Evolutionary conservation across 1,140 invertebrate genomes (phyloP).

Genomic region (Pseudobourletiella spinata): DNA sequence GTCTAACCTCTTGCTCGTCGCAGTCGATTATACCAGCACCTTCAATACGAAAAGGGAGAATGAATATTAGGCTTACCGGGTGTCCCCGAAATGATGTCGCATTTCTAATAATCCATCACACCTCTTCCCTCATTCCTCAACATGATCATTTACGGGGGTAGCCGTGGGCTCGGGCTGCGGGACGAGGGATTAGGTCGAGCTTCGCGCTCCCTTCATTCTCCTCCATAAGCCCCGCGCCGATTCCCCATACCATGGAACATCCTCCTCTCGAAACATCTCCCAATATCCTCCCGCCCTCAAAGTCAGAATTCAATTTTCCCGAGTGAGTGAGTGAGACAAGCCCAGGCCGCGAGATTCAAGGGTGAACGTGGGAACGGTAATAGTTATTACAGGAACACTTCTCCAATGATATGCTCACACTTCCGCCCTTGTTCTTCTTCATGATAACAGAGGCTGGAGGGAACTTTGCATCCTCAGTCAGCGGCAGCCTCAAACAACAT

Average conservation of each 20-base stretch:
- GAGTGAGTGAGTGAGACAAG: not conserved
- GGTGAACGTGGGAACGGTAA: not conserved
- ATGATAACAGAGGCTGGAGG: no score
- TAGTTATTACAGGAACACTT: no score
- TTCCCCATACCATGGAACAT: no score
- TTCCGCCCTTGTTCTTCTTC: no score
- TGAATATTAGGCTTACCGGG: no score
- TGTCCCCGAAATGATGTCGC: not conserved
- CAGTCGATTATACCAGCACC: constrained; percentile 17
- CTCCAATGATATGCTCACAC: no score
- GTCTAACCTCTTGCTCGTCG: constrained; percentile 60
- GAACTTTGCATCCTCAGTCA: no score
- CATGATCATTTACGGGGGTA: not conserved
- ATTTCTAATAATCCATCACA: not conserved
- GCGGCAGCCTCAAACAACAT: no score
- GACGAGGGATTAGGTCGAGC: not conserved
- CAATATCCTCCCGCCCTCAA: not conserved
- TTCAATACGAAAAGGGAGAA: not conserved
- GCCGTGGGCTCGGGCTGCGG: not conserved
- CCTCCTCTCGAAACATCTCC: not conserved
- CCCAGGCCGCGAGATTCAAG: not conserved
- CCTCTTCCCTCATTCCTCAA: not conserved
- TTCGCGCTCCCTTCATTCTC: not conserved
- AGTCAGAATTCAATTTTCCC: not conserved
- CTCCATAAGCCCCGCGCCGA: no score